Evolutionary conservation across 2,888 invertebrate genomes (phyloP).

Genomic region (Dastarcus helophoroides): DNA sequence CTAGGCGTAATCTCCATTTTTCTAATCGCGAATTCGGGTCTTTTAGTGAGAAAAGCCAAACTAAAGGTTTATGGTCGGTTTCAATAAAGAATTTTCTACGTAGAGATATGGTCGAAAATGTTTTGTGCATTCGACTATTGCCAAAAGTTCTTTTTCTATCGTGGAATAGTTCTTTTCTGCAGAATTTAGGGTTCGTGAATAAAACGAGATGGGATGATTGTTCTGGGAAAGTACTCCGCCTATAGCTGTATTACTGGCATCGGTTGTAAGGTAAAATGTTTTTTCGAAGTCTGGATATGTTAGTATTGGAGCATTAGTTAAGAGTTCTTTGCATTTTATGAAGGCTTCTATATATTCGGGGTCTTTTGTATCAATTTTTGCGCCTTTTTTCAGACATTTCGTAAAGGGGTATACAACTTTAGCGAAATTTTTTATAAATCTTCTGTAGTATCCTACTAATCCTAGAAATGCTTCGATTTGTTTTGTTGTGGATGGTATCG

Average conservation of each 20-base stretch:
- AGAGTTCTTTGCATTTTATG: slow-evolving; percentile 15
- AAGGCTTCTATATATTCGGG: slow-evolving; percentile 13
- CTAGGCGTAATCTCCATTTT: slow-evolving; percentile 10
- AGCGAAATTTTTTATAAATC: slow-evolving; percentile 14
- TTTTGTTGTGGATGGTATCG: slow-evolving; percentile 15
- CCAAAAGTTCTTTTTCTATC: slow-evolving; percentile 16
- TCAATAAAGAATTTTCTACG: slow-evolving; percentile 13
- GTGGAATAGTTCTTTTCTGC: slow-evolving; percentile 17
- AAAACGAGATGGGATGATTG: slow-evolving; percentile 15
- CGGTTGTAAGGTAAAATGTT: slow-evolving; percentile 17
- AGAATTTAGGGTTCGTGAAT: slow-evolving; percentile 16
- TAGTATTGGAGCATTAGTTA: slow-evolving; percentile 17
- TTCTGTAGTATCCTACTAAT: slow-evolving; percentile 12
- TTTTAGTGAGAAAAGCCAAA: slow-evolving; percentile 16
- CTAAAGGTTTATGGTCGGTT: slow-evolving; percentile 17
- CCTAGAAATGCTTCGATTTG: slow-evolving; percentile 18
- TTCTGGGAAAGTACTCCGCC: slow-evolving; percentile 15
- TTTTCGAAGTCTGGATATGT: slow-evolving; percentile 16
- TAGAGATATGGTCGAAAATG: slow-evolving; percentile 17
- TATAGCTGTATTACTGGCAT: slow-evolving; percentile 15
- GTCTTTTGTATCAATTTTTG: slow-evolving; percentile 10
- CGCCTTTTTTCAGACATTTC: slow-evolving; percentile 14
- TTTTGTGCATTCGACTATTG: slow-evolving; percentile 18
- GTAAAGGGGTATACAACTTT: slow-evolving; percentile 16
- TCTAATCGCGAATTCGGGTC: slow-evolving; percentile 13